phyloP scores from a whole-genome alignment of 2,797 vertebrate genomes.

The Propithecus deckenii region DNA sequence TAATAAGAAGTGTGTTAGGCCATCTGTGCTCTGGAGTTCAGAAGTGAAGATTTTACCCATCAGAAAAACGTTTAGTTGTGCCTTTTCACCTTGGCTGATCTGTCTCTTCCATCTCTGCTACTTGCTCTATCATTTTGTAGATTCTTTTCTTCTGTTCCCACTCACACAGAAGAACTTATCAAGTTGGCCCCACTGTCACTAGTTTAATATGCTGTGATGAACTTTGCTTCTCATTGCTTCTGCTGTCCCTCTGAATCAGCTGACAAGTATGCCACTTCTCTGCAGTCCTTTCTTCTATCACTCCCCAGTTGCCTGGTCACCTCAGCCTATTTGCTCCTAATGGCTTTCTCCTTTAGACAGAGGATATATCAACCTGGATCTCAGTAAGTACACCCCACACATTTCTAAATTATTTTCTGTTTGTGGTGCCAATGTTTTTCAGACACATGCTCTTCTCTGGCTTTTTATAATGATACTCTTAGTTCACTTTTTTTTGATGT shows the following conservation, averaged over 20 bases:
- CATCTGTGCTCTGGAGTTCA: not conserved
- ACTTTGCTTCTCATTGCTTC: not conserved
- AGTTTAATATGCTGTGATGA: not conserved
- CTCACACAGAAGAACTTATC: not conserved
- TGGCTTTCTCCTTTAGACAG: not conserved
- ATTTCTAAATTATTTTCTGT: not conserved
- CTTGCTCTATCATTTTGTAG: too few relatives aligned
- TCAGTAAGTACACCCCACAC: not conserved
- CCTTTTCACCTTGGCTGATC: not conserved
- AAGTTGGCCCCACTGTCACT: accelerated
- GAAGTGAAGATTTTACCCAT: not conserved
- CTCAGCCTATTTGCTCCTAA: not conserved
- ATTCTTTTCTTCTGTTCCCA: not conserved
- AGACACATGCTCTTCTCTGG: not conserved
- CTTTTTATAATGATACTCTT: not conserved
- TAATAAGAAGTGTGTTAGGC: not conserved
- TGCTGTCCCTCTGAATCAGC: not conserved
- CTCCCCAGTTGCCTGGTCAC: not conserved
- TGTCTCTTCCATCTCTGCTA: too few relatives aligned
- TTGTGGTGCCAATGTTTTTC: not conserved
- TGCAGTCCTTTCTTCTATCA: not conserved
- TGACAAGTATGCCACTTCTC: accelerated
- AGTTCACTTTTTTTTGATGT: not conserved
- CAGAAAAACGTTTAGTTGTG: not conserved
- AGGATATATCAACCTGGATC: not conserved